Conservation (phyloP, 2,113 vertebrate genomes). For the Coracopsis vasa region DNA sequence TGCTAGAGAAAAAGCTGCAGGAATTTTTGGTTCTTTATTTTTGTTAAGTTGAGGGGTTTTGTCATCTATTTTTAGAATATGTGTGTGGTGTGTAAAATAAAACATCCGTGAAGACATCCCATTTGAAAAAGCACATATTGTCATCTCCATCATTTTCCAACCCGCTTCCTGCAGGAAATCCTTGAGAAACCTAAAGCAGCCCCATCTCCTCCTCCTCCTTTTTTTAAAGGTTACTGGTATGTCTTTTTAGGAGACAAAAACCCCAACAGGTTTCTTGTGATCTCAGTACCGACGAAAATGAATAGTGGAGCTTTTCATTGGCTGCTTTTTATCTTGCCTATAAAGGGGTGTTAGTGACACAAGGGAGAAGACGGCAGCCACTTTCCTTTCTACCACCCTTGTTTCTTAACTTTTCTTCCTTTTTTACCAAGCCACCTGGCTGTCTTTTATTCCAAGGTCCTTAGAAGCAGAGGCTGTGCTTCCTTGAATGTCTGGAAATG, state of each 20-base stretch:
- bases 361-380: not conserved
- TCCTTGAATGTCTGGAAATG: not conserved
- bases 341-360: not conserved
- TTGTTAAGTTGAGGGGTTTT: not conserved
- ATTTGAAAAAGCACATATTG: not conserved
- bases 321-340: constrained; percentile 15
- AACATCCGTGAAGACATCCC: not conserved
- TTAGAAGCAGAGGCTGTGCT: not conserved
- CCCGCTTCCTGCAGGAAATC: not conserved
- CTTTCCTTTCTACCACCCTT: not conserved
- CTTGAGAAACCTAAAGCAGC: not conserved
- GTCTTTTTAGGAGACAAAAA: not conserved
- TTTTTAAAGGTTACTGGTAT: not conserved
- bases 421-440: not conserved
- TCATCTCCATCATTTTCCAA: not conserved
- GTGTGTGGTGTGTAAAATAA: not conserved
- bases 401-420: not conserved
- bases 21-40: not conserved
- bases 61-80: not conserved
- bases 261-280: not conserved
- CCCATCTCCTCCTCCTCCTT: not conserved
- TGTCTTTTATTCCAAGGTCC: not conserved
- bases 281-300: not conserved
- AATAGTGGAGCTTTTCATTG: not conserved
- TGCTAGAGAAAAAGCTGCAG: not conserved